Base-by-base conservation (phyloP, 2,888 invertebrate species). In the Prosapia bicincta region DNA sequence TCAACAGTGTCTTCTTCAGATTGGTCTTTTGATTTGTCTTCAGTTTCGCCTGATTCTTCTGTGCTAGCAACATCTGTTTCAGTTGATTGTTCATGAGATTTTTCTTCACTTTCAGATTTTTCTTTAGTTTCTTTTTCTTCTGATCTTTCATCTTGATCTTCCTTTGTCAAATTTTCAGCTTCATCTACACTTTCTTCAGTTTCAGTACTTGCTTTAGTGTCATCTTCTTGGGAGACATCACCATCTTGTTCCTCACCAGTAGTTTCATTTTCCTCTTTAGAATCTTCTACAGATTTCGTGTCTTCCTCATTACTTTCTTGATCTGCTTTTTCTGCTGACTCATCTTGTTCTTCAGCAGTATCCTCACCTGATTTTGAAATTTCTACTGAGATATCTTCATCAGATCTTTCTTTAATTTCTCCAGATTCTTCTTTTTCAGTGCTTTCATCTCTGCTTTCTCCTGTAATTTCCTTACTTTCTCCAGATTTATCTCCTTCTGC, bases 311-410 rank as follows among this genome's bases (percentile, higher is more conserved):
- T 79, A 15, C 66, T 77, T 65, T 78, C 76, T 72, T 78, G 79
- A 65, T 78, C 80, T 74, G 78, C 78, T 79, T 78, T 80, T 79
- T 74, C 71, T 73, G 78, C 79, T 67, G 65, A 65, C 76, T 78
- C 77, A 15, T 66, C 28, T 76, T 82, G 83, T 74, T 82, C 86
- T 82, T 88, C 89, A 73, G 86, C 85, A 80, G 88, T 86, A 80
- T 86, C 82, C 74, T 86, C 83, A 79, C 87, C 86, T 26, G 88
- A 87, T 81, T 88, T 87, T 78, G 87, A 87, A 76, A 86, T 87
- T 80, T 87, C 85, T 84, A 87, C 86, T 74, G 87, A 82, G 69
- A 86, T 85, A 72, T 86, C 86, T 67, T 82, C 81, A 73, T 85
- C 85, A 71, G 85, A 76, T 26, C 30, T 69, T 71, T 77, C 76